These are phyloP conservation scores for Sebastes variabilis DNA, from an alignment of 2,797 vertebrate species.

Conservation along the genomic window DNA sequence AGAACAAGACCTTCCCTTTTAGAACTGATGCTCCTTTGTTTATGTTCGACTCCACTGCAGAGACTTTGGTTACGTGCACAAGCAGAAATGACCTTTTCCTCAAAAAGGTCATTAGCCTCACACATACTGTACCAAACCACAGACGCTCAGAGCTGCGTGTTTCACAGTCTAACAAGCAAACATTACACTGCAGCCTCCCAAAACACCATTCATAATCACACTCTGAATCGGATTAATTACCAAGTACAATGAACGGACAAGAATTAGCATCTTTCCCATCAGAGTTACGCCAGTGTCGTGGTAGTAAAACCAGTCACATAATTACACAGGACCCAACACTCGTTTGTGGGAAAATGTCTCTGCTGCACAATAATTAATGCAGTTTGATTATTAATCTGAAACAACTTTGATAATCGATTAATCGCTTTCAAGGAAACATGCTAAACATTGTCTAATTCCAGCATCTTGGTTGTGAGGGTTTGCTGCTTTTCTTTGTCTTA, in stretches of 20 bases:
- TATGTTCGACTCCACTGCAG: slow-evolving; percentile 17
- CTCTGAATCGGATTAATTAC: slow-evolving; percentile 28
- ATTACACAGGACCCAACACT: not conserved
- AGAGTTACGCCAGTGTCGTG: not conserved
- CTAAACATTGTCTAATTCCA: not conserved
- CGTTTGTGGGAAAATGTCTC: not conserved
- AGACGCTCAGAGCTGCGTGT: slow-evolving; percentile 14
- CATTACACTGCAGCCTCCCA: not conserved
- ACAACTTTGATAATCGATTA: not conserved
- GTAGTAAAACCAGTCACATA: not conserved
- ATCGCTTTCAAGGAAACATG: not conserved
- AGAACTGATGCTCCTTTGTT: slow-evolving; percentile 15
- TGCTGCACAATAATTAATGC: not conserved
- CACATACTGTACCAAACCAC: slow-evolving; percentile 20
- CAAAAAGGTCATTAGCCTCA: slow-evolving; percentile 60
- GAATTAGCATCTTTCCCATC: slow-evolving; percentile 4
- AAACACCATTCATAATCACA: slow-evolving; percentile 20
- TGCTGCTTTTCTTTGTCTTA: not conserved
- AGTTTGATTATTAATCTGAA: not conserved
- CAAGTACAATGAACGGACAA: not conserved
- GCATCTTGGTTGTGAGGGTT: not conserved
- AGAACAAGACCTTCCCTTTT: not conserved
- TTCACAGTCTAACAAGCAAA: slow-evolving; percentile 42
- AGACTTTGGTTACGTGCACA: slow-evolving; percentile 33
- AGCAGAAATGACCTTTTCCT: slow-evolving; percentile 50